Evolutionary conservation across 2,888 invertebrate genomes (phyloP), one percentile per base, ranked within the genome.

Genomic region (Dryomyza anilis): DNA sequence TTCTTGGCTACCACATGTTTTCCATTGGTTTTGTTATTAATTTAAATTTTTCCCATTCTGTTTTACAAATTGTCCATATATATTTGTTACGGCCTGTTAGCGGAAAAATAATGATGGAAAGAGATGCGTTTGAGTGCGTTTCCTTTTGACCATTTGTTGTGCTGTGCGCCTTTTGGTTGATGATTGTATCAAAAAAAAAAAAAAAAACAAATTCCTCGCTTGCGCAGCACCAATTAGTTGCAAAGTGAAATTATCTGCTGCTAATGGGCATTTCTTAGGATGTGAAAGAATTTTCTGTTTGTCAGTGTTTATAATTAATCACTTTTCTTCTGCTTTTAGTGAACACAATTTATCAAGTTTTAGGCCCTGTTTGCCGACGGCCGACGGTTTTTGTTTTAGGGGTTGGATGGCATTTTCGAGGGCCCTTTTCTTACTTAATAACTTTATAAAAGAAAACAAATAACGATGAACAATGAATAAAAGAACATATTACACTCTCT

Each of bases 301-400:
- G 76, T 76, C 76, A 76, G 76, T 74, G 74, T 76, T 76, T 77
- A 76, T 77, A 76, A 76, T 76, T 76, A 76, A 76, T 76, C 77
- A 76, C 76, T 73, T 77, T 75, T 48, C 36, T n/a, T 16, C 23
- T 23, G 50, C 50, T 52, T 52, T 50, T 61, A 52, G 60, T 61
- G 12, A 61, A 52, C 36, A 61, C 46, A 36, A 61, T 61, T 45
- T 61, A 61, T 61, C 52, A 61, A 39, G 60, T 52, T 61, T 61
- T 58, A 6, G 16, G 36, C 36, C 27, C 27, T 27, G 12, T 16
- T 60, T 48, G 30, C n/a, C 30, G 7, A 33, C 16, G 19, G 4
- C n/a, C 25, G 19, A 19, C 48, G 36, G 27, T 52, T 43, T 21
- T 19, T 29, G 29, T 58, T 55, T 58, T 5, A 46, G 16, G 46